A percentile compares a stretch with the other conserved stretches of the same genome.
These are phyloP conservation scores for Anthonomus grandis DNA, from an alignment of 1,140 invertebrate genomes.

Conservation along the genomic window DNA sequence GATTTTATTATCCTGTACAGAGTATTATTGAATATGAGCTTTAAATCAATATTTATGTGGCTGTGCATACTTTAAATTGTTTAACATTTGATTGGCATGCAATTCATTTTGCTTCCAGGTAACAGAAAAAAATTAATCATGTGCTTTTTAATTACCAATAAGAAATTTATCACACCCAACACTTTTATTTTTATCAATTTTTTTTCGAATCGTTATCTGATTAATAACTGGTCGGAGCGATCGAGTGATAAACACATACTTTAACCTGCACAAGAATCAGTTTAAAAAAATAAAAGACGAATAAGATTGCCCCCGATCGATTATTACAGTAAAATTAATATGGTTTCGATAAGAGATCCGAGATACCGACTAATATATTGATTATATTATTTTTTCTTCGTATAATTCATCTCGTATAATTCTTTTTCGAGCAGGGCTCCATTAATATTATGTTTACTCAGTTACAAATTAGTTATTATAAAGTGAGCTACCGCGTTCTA, in stretches of 20 bases:
- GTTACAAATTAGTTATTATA: slow-evolving; percentile 6
- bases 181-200: too few relatives aligned
- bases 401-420: too few relatives aligned
- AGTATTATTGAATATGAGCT: too few relatives aligned
- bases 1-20: too few relatives aligned
- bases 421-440: not conserved
- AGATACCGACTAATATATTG: slow-evolving; percentile 9
- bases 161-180: too few relatives aligned
- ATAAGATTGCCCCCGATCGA: slow-evolving; percentile 6
- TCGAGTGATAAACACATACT: slow-evolving; percentile 7
- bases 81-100: too few relatives aligned
- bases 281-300: slow-evolving; percentile 10
- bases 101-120: too few relatives aligned
- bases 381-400: not conserved
- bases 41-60: too few relatives aligned
- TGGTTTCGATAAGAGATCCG: slow-evolving; percentile 8
- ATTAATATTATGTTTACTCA: slow-evolving; percentile 3
- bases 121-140: too few relatives aligned
- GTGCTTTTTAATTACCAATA: too few relatives aligned
- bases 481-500: slow-evolving; percentile 1
- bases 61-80: too few relatives aligned
- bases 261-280: slow-evolving; percentile 9
- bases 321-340: slow-evolving; percentile 8
- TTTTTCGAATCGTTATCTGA: too few relatives aligned
- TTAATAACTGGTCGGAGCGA: slow-evolving; percentile 1